Conservation (phyloP, 2,888 invertebrate genomes). For the Andrena praecox region DNA sequence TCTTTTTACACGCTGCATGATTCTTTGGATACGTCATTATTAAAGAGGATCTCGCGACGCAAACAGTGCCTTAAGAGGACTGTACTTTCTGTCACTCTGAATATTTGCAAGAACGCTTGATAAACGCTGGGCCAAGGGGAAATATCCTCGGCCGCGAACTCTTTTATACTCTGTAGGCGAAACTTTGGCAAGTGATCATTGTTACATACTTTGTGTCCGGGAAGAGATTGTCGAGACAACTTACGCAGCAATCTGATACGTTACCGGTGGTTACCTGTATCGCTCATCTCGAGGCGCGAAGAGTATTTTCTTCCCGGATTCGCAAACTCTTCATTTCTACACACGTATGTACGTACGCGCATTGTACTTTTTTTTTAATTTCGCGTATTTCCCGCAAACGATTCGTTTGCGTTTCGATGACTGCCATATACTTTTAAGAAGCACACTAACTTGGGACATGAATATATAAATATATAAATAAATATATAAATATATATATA, state of each 20-base stretch:
- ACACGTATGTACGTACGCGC: background rate
- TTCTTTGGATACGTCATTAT: background rate
- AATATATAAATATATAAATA: constrained; percentile 74
- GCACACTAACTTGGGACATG: constrained; percentile 83
- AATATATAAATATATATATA: constrained; percentile 60
- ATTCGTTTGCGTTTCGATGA: constrained; percentile 77
- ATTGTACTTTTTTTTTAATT: constrained; percentile 35
- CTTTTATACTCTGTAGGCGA: constrained; percentile 34
- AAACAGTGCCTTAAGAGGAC: constrained; percentile 18
- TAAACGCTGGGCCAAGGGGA: constrained; percentile 1
- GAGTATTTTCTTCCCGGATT: background rate
- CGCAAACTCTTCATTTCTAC: constrained; percentile 11
- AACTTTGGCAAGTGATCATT: constrained; percentile 7
- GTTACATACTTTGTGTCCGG: constrained; percentile 8
- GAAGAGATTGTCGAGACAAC: constrained; percentile 1
- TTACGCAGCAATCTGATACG: constrained; percentile 18
- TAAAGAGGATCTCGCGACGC: constrained; percentile 5
- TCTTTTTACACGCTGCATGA: constrained; percentile 12
- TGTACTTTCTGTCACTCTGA: constrained; percentile 21
- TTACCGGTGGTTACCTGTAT: background rate
- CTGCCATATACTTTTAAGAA: constrained; percentile 83
- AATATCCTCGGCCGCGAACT: background rate
- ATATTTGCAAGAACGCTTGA: constrained; percentile 6
- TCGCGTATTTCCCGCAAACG: constrained; percentile 69
- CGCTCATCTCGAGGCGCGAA: background rate